Conservation (phyloP, 2,888 invertebrate genomes). For the Orthosia gracilis region DNA sequence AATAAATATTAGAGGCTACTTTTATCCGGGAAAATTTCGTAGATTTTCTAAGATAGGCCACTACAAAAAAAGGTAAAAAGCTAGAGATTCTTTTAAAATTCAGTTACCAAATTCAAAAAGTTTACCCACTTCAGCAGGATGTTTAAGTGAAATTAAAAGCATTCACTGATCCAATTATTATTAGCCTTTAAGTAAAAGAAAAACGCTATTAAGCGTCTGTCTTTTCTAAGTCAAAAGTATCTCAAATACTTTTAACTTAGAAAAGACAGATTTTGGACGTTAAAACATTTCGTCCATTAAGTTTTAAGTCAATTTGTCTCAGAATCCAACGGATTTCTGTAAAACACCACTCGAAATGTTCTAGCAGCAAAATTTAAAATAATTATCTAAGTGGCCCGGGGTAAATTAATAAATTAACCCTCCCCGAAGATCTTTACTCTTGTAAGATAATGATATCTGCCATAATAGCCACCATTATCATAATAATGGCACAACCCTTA, state of each 20-base stretch:
- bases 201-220: constrained; percentile 26
- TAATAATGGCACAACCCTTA: constrained; percentile 74
- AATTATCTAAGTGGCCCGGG: constrained; percentile 60
- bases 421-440: constrained; percentile 69
- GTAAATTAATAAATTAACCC: constrained; percentile 77
- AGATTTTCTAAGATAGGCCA: no score
- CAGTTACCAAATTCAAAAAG: not conserved
- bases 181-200: constrained; percentile 36
- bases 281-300: constrained; percentile 50
- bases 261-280: constrained; percentile 48
- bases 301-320: constrained; percentile 59
- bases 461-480: constrained; percentile 78
- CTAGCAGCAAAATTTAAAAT: constrained; percentile 69
- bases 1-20: no score
- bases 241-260: constrained; percentile 43
- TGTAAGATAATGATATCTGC: constrained; percentile 76
- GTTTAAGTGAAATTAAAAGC: constrained; percentile 14
- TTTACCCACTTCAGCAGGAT: not conserved
- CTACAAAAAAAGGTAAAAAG: no score
- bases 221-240: no score
- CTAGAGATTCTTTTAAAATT: not conserved
- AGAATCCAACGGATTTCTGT: constrained; percentile 47
- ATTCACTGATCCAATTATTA: constrained; percentile 14
- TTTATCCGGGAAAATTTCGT: no score
- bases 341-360: constrained; percentile 62